Evolutionary conservation across 2,888 invertebrate genomes (phyloP), one percentile per base, ranked within the genome.

Genomic region (Acutogordius australiensis): DNA sequence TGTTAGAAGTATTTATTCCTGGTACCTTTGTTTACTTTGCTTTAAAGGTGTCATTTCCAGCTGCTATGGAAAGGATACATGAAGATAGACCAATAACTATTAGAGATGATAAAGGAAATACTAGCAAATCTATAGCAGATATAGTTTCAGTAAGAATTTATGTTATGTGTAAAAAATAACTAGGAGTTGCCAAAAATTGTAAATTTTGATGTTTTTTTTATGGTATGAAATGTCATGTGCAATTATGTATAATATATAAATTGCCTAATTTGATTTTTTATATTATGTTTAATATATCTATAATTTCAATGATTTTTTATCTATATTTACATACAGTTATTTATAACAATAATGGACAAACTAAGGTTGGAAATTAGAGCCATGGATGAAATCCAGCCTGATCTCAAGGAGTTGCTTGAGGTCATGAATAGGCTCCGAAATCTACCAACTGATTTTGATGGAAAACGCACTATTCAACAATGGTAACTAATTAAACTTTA

Each of bases 261-360:
- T n/a, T n/a, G n/a, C n/a, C n/a, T n/a, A n/a, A n/a, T n/a, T n/a
- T n/a, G n/a, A n/a, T n/a, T n/a, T n/a, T n/a, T n/a, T n/a, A n/a
- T n/a, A n/a, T n/a, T n/a, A n/a, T n/a, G n/a, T n/a, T n/a, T n/a
- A n/a, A n/a, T n/a, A n/a, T n/a, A 37, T 37, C 37, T 37, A 37
- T 13, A 18, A 8, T 18, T 13, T 37, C 8, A 37, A 37, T 37
- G 18, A 37, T 37, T 37, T 51, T 51, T 21, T 51, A n/a, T n/a
- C n/a, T n/a, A n/a, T n/a, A n/a, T n/a, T n/a, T n/a, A n/a, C n/a
- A n/a, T n/a, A n/a, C 72, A 82, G 81, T 71, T 91, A 30, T 97
- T 91, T 71, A 99, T 99, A 63, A 99, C 97, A 0, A 76, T 90
- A 60, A 88, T 94, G 87, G 97, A 99, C 72, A 91, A 91, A 70